Evolutionary conservation across 2,888 invertebrate genomes (phyloP), one percentile per base, ranked within the genome.

Genomic region (Phortica magna): DNA sequence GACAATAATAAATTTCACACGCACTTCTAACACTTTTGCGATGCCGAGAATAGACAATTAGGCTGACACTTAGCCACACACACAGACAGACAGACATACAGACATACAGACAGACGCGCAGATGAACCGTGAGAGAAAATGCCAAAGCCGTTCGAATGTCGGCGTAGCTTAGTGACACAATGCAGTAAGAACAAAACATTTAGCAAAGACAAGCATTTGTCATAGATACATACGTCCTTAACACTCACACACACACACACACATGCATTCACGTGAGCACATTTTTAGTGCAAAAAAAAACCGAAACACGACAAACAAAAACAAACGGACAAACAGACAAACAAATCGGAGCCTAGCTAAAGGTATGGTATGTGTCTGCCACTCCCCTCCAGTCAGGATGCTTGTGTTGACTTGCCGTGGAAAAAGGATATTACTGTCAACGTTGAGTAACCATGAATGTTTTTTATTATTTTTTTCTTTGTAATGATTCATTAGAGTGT

Each of bases 1-100:
- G 83, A 83, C 81, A 83, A 83, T 75, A 67, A 75, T 72, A 72
- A 73, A 83, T 83, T 83, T 83, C 83, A 82, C 83, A 83, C 83
- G 83, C 83, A 83, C 81, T 83, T 81, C 68, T 42, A 61, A 39
- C 73, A 73, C 61, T 74, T 67, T 17, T 31, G 67, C 10, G n/a
- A 67, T 39, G 53, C 43, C 31, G n/a, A 10, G 53, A 10, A 53
- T 22, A 61, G 19, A 22, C 61, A 61, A 55, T 39, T 39, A 19
- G 31, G 31, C 12, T 22, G 53, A 42, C 31, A 55, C 71, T 4
- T 4, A 4, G 31, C 17, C 68, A 55, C 10, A 55, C 76, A 73
- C 57, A 76, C 76, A 76, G 73, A 76, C 57, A n/a, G n/a, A n/a
- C 12, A 53, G 53, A 42, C 31, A 55, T 55, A 31, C 31, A 4